These are phyloP conservation scores for Ophion obscuratus DNA, from an alignment of 2,888 invertebrate genomes.

Conservation along the genomic window DNA sequence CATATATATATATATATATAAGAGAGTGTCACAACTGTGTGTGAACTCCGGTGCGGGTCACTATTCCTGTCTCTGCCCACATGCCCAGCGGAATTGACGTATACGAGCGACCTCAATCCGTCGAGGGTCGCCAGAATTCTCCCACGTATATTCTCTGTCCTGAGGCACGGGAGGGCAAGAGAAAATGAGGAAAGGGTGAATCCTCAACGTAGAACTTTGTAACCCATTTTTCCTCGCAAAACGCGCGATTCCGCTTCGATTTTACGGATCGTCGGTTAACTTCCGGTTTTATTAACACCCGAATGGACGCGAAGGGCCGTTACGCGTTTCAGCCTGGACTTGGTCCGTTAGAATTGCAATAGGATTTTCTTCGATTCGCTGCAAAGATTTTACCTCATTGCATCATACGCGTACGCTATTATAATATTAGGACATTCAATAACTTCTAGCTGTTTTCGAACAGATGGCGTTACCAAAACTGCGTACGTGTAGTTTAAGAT, in stretches of 20 bases:
- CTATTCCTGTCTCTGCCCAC: conserved; percentile 21
- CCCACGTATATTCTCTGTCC: neutral
- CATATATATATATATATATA: neutral
- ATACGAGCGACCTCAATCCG: conserved; percentile 60
- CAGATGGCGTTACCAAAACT: no score
- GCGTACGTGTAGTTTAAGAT: no score
- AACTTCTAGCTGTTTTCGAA: no score
- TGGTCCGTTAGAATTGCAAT: no score
- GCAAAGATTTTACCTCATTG: no score
- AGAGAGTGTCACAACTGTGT: neutral
- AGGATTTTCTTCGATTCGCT: no score
- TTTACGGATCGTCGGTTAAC: conserved; percentile 15
- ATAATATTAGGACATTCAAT: no score
- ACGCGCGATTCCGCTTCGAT: conserved; percentile 5
- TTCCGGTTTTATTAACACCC: neutral
- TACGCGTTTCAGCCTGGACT: neutral
- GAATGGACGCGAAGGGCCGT: neutral
- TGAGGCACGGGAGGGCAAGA: neutral
- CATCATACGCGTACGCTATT: no score
- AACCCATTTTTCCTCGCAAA: conserved; percentile 2
- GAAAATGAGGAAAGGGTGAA: neutral
- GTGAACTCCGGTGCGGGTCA: conserved; percentile 9
- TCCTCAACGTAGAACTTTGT: conserved; percentile 20
- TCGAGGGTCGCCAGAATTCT: conserved; percentile 39
- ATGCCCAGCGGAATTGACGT: conserved; percentile 47